Base-by-base conservation (phyloP, 2,888 invertebrate genomes). In the Graphium colonna region DNA sequence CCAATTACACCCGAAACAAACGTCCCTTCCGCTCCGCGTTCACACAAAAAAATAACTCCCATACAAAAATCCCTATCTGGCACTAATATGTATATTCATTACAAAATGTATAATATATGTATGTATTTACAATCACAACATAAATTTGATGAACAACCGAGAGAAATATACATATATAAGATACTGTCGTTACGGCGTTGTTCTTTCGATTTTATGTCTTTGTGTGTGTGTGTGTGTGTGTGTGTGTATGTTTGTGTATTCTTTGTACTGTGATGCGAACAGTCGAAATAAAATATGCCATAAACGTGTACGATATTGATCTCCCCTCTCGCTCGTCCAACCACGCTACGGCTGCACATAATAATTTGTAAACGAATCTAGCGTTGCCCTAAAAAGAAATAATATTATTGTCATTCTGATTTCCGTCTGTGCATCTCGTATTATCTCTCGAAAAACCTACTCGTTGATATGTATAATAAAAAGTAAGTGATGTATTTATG, bases 61-160 rank as follows among this genome's bases (percentile, higher is more conserved):
- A 36, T 36, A 36, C 36, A 36, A 36, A 36, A 36, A n/a, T 12
- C 36, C 80, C 82, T 86, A 86, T 80, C 88, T 86, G 87, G 82
- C 87, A 87, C 88, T 87, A 86, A 82, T 80, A 85, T 87, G 88
- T 88, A 88, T 87, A 84, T 79, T 75, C 75, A 80, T 84, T 88
- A 88, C 79, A 88, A 88, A 88, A 88, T 84, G 85, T 88, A 88
- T 86, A 87, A 79, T 83, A 81, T 80, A 81, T 83, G 36, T 36
- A 36, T 36, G 73, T 85, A 86, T 86, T 82, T 84, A 88, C 85
- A 84, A 82, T 88, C 87, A 88, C 88, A 87, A 88, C 87, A 74
- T 86, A 87, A 88, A 84, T 81, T 82, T 83, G 77, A 80, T 80
- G 80, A 87, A 87, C 87, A 88, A 88, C 87, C 87, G 76, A 88